A percentile compares a stretch with the other conserved stretches of the same genome.
Conservation (phyloP, 2,113 vertebrate genomes). For the Pseudorhombus dupliciocellatus region DNA sequence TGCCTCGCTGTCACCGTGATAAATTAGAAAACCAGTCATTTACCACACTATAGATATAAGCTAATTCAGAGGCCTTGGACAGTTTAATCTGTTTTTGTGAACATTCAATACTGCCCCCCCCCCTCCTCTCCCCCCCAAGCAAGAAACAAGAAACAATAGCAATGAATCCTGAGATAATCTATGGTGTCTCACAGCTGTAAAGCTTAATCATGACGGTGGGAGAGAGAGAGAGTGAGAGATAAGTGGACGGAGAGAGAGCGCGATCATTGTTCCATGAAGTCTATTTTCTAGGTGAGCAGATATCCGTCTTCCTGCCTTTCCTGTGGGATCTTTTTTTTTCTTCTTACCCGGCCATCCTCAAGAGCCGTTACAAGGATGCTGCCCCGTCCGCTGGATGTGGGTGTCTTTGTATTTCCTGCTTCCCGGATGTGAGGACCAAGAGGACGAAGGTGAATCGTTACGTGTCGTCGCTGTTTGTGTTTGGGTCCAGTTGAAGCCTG, state of each 20-base stretch:
- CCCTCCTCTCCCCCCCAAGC: slow-evolving; percentile 18
- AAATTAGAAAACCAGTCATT: slow-evolving; percentile 18
- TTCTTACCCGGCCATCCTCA: background rate
- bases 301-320: slow-evolving; percentile 47
- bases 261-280: slow-evolving; percentile 66
- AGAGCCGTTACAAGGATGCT: slow-evolving; percentile 23
- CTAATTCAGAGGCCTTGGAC: background rate
- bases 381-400: slow-evolving; percentile 25
- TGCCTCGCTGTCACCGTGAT: slow-evolving; percentile 5
- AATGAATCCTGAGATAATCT: slow-evolving; percentile 39
- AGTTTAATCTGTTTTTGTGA: slow-evolving; percentile 38
- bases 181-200: slow-evolving; percentile 41
- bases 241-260: slow-evolving; percentile 16
- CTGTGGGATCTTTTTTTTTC: slow-evolving; percentile 32
- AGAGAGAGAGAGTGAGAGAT: background rate
- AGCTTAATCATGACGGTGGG: slow-evolving; percentile 34
- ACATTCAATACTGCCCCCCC: slow-evolving; percentile 29
- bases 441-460: slow-evolving; percentile 23
- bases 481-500: slow-evolving; percentile 25
- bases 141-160: slow-evolving; percentile 35
- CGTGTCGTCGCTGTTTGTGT: background rate
- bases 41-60: slow-evolving; percentile 6
- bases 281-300: slow-evolving; percentile 70
- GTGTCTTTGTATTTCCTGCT: slow-evolving; percentile 21
- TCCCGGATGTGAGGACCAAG: slow-evolving; percentile 9